Percentiles rank a stretch among this genome's conserved stretches.
These are phyloP conservation scores for Nasonovia ribisnigri DNA, from an alignment of 2,888 invertebrate genomes.

Conservation along the genomic window DNA sequence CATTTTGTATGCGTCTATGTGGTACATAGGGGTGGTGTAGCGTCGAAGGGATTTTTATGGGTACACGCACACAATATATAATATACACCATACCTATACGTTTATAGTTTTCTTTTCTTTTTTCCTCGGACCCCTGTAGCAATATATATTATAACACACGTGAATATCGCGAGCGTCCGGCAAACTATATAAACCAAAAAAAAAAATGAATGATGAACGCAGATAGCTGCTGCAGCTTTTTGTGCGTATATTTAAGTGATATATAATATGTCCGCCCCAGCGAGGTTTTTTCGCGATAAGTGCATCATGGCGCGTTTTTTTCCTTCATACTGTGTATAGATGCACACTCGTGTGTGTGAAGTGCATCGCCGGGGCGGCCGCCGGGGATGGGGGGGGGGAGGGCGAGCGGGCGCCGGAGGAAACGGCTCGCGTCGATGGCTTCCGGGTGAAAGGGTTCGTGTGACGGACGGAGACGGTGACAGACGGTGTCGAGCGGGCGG, in stretches of 20 bases:
- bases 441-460: constrained; percentile 51
- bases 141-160: background rate
- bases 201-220: background rate
- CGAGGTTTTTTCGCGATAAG: background rate
- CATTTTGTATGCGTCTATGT: background rate
- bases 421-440: constrained; percentile 47
- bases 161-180: background rate
- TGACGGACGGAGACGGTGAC: background rate
- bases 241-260: background rate
- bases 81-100: background rate
- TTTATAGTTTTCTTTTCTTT: background rate
- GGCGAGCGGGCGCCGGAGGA: background rate
- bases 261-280: background rate
- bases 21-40: background rate
- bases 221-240: background rate
- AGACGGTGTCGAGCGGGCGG: background rate
- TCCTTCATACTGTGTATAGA: background rate
- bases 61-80: background rate
- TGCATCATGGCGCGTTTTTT: constrained; percentile 1
- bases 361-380: constrained; percentile 20
- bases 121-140: background rate
- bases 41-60: background rate
- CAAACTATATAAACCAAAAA: background rate
- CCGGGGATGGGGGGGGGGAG: background rate
- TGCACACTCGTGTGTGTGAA: background rate